These are phyloP conservation scores for Malurus leucopterus DNA, from an alignment of 2,797 vertebrate genomes.

Conservation along the genomic window DNA sequence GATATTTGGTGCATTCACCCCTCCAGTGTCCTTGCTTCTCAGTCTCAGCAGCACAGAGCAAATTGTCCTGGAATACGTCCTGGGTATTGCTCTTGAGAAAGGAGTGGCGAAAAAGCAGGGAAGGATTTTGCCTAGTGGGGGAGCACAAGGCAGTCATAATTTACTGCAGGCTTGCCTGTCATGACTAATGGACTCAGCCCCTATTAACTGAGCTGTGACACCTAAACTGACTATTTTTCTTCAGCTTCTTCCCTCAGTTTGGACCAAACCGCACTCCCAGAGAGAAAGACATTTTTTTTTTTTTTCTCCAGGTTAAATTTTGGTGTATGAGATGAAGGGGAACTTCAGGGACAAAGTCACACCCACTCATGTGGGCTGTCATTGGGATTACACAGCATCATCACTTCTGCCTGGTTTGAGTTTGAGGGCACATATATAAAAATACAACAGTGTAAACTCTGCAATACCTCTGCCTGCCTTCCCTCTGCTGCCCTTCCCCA, in stretches of 20 bases:
- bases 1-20: conserved; percentile 29
- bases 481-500: neutral
- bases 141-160: conserved; percentile 26
- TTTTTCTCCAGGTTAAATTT: neutral
- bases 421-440: neutral
- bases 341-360: neutral
- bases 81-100: neutral
- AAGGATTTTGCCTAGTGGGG: conserved; percentile 28
- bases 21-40: conserved; percentile 33
- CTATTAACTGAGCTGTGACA: conserved; percentile 39
- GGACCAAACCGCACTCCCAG: neutral
- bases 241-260: conserved; percentile 11
- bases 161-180: conserved; percentile 27
- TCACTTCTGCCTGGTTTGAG: neutral
- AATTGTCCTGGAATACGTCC: neutral
- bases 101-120: neutral
- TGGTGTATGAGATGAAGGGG: neutral
- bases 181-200: conserved; percentile 22
- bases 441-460: neutral
- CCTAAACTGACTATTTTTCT: conserved; percentile 46
- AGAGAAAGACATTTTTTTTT: conserved; percentile 15
- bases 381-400: neutral
- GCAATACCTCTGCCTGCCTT: neutral
- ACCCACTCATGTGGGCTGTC: fast-evolving
- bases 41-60: neutral